phyloP scores from a whole-genome alignment of 2,113 vertebrate species.

The Stegostoma tigrinum region DNA sequence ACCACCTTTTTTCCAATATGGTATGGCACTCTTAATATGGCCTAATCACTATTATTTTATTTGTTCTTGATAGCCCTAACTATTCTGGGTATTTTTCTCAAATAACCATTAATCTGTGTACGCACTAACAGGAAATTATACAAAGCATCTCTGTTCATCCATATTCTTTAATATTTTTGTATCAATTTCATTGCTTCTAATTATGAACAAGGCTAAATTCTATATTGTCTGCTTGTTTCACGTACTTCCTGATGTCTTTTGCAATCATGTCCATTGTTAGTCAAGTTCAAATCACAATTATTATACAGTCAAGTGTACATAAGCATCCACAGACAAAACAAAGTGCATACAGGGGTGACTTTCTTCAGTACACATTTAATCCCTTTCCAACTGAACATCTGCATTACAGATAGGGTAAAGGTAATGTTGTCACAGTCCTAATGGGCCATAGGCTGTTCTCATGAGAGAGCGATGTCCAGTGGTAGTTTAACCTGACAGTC shows the following conservation, averaged over 20 bases:
- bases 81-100: background rate
- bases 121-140: background rate
- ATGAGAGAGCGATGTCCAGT: too few species aligned
- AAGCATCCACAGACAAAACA: background rate
- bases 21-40: background rate
- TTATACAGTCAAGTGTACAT: background rate
- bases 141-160: background rate
- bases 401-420: too few species aligned
- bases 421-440: too few species aligned
- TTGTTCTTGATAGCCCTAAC: background rate
- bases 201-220: background rate
- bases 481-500: too few species aligned
- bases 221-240: background rate
- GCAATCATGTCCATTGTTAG: background rate
- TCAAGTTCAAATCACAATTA: background rate
- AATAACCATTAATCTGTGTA: background rate
- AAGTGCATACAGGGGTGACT: background rate
- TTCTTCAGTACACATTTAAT: background rate
- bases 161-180: background rate
- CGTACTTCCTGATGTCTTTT: background rate
- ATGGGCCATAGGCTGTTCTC: too few species aligned
- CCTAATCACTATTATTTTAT: background rate
- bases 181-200: background rate
- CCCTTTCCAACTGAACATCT: background rate
- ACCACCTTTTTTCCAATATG: background rate